Evolutionary conservation across 2,113 vertebrate genomes (phyloP), one percentile per base, ranked within the genome.

Genomic region (Perca flavescens): DNA sequence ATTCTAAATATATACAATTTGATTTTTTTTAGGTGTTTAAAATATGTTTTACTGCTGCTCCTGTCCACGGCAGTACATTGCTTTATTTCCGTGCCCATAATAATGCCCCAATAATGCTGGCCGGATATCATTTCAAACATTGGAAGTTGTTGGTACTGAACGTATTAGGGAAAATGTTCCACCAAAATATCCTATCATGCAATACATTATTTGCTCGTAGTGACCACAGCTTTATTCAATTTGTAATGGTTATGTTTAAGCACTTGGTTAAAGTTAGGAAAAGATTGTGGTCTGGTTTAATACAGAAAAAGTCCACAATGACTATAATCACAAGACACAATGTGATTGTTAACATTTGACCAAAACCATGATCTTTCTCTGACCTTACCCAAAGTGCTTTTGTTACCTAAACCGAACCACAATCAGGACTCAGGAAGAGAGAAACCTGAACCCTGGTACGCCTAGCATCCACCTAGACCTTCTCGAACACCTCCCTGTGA

Each of bases 291-390:
- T 76, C 52, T 47, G 34, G 53, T 65, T 65, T 10, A 31, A 28
- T 25, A 56, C 56, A 61, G 12, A 25, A 36, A 31, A 63, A 46
- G 22, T 50, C 17, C 11, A 17, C 63, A 50, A 17, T 77, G 50
- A 72, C 50, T 74, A 6, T 3, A 77, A 43, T 69, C 71, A 40
- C 8, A 15, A 69, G 49, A 31, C 61, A 79, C 25, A 43, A 54
- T 6, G n/a, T 17, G 8, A 47, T 16, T 36, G 14, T 67, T 49
- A 58, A 25, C 10, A 36, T 58, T 77, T 34, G 36, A 49, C n/a
- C 4, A 4, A 58, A 65, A 73, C 28, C 61, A 54, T 15, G 0
- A 57, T 36, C 15, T 36, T 57, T 65, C 34, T 46, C 56, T 34
- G 43, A 62, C n/a, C 72, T 56, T 56, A 11, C 40, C 9, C 40